phyloP scores from a whole-genome alignment of 2,888 invertebrate species.

The Myopa testacea region DNA sequence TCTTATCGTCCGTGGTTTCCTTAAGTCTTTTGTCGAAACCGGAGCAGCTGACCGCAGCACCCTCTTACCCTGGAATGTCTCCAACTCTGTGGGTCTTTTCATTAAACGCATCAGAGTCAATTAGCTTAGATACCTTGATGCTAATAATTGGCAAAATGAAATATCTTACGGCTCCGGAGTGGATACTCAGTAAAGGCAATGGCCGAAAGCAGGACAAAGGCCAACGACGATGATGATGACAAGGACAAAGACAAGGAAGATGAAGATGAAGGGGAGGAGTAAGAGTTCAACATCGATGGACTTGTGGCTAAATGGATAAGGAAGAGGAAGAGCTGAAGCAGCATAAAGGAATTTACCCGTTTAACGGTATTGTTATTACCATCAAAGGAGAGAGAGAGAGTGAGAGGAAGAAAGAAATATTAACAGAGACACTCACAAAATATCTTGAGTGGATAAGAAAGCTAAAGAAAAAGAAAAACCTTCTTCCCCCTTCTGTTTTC shows the following conservation, averaged over 20 bases:
- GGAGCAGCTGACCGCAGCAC: not conserved
- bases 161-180: conserved; percentile 48
- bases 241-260: not conserved
- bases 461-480: not conserved
- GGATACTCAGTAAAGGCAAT: not conserved
- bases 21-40: no score
- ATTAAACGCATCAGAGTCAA: conserved; percentile 57
- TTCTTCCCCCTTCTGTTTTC: no score
- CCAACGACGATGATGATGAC: not conserved
- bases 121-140: conserved; percentile 63
- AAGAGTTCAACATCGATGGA: not conserved
- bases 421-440: no score
- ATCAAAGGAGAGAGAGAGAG: not conserved
- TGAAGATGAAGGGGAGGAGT: not conserved
- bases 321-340: not conserved
- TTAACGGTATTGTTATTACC: conserved; percentile 28
- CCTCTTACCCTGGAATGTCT: not conserved
- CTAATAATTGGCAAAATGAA: conserved; percentile 64
- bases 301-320: not conserved
- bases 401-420: no score
- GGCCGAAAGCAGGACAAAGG: not conserved
- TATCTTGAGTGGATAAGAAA: not conserved
- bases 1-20: no score
- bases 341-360: conserved; percentile 9
- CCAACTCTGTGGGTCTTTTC: conserved; percentile 14